These are phyloP conservation scores for Dermatemys mawii DNA, from an alignment of 2,113 vertebrate genomes.

Conservation along the genomic window DNA sequence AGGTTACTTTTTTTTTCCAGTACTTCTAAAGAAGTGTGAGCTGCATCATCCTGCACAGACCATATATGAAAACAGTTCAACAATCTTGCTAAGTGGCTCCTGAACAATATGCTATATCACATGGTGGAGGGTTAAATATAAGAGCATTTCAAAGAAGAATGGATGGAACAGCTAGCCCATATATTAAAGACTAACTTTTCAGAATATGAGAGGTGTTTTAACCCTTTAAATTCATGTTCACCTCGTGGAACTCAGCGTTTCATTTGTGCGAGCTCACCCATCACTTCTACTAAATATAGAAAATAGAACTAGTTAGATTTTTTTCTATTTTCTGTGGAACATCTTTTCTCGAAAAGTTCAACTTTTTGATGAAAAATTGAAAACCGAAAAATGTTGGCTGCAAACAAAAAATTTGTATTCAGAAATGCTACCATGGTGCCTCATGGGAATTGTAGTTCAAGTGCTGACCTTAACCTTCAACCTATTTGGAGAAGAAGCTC, in stretches of 20 bases:
- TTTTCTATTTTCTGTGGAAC: not conserved
- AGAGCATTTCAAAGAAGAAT: constrained; percentile 16
- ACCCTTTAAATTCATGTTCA: not conserved
- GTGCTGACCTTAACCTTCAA: not conserved
- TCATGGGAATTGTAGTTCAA: accelerated
- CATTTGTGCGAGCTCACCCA: not conserved
- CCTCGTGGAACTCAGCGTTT: not conserved
- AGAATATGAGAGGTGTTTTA: constrained; percentile 16
- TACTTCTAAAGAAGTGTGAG: constrained; percentile 40
- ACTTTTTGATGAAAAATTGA: not conserved
- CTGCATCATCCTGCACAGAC: not conserved
- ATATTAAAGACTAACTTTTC: constrained; percentile 17
- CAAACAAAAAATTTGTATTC: not conserved
- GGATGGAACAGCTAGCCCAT: not conserved
- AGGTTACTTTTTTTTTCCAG: constrained; percentile 5
- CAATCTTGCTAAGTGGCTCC: constrained; percentile 28
- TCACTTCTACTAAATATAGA: not conserved
- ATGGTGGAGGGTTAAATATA: constrained; percentile 7
- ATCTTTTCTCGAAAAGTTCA: not conserved
- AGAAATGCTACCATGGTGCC: not conserved
- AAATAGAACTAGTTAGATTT: not conserved
- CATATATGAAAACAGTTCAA: constrained; percentile 41
- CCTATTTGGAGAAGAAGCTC: not conserved
- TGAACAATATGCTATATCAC: not conserved
- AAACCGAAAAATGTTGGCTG: not conserved